Base-by-base conservation (phyloP, 2,113 vertebrate genomes). In the Elanus axillaris region DNA sequence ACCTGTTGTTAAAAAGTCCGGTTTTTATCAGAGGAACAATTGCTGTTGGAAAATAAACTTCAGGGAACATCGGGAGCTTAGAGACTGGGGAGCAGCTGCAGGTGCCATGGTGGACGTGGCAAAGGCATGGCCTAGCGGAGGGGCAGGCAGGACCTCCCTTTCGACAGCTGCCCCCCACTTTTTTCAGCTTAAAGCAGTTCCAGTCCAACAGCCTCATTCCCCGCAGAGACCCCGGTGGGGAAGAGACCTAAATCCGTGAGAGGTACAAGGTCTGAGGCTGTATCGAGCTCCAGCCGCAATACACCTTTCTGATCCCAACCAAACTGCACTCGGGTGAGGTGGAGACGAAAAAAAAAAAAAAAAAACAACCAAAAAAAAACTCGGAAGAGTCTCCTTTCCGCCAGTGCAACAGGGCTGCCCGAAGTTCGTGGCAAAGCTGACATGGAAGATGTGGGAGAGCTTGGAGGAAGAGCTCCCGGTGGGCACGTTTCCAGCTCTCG, bases 21-120 rank as follows among this genome's bases (percentile, higher is more conserved):
- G 20, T 67, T 86, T 91, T 94, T 95, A 71, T 73, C 63, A 63
- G 79, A 91, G 52, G 29, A 91, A 64, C 79, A 93, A 86, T n/a
- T 86, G 48, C 45, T 73, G 31, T 40, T 84, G 55, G 67, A 71
- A 36, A 88, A 92, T 76, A 74, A 77, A 74, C 59, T 84, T 89
- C 36, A 50, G 58, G 69, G 43, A 78, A 42, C 29, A 62, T 29
- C 6, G 9, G 0, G 6, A 82, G 27, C 48, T 85, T 29, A 81
- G 42, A 72, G 47, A 8, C 16, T 21, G 32, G 10, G 47, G 31
- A 87, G 68, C 80, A 94, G 29, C 50, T 87, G 47, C n/a, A 85
- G 38, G 45, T 2, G 1, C 11, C 12, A n/a, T n/a, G 16, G 13
- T 9, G 4, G 43, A 48, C 2, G 1, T 21, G 50, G 26, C 86